Conservation (phyloP, 2,888 invertebrate genomes). For the Teleiodes luculella region DNA sequence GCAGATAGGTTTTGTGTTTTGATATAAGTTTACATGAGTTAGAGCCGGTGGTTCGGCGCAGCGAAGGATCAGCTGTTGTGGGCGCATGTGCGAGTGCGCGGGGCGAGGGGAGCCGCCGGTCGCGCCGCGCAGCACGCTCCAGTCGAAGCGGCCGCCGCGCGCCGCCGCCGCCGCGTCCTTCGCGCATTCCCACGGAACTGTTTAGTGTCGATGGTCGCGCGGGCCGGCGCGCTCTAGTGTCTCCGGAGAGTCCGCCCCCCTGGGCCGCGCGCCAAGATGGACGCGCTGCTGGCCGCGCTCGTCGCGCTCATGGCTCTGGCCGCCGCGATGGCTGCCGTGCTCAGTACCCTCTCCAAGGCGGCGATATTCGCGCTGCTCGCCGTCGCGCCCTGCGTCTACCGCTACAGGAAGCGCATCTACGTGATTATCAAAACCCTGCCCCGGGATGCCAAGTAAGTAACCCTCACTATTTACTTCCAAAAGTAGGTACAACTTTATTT, state of each 20-base stretch:
- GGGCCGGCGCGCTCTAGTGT: conserved; percentile 39
- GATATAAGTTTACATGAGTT: conserved; percentile 41
- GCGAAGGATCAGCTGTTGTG: conserved; percentile 64
- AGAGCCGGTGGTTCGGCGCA: conserved; percentile 40
- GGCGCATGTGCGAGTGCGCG: conserved; percentile 69
- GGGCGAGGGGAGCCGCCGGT: conserved; percentile 36
- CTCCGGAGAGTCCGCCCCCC: conserved; percentile 53
- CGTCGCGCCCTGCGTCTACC: conserved; percentile 74
- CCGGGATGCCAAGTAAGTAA: conserved; percentile 82
- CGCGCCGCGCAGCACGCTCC: conserved; percentile 23
- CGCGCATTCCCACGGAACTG: conserved; percentile 43
- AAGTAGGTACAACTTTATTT: conserved; percentile 8
- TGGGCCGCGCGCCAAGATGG: conserved; percentile 73
- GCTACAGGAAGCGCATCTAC: conserved; percentile 78
- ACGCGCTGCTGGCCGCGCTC: conserved; percentile 73
- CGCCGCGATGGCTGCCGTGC: conserved; percentile 77
- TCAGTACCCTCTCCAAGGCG: conserved; percentile 82
- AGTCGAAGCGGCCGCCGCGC: conserved; percentile 29
- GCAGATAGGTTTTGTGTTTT: conserved; percentile 20
- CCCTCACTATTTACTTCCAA: background rate
- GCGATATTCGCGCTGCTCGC: conserved; percentile 83
- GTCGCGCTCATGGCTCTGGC: conserved; percentile 75
- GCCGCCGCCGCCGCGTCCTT: conserved; percentile 29
- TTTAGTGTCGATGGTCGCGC: conserved; percentile 46
- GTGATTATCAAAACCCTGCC: conserved; percentile 82